phyloP scores from a whole-genome alignment of 2,888 invertebrate genomes.

The Chirona hameri region DNA sequence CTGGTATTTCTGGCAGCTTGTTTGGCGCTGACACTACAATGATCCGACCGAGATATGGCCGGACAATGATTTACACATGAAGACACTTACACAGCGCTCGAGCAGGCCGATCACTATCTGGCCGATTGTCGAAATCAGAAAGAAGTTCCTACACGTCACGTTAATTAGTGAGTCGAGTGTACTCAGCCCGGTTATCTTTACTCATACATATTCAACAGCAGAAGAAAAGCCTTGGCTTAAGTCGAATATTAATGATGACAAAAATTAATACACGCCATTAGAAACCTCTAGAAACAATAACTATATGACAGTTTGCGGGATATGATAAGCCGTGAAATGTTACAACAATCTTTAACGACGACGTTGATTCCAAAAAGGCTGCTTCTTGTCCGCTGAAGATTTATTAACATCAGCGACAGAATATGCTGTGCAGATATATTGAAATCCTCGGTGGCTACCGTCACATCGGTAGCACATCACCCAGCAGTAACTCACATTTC shows the following conservation, averaged over 20 bases:
- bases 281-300: too few species aligned
- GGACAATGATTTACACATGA: constrained; percentile 5
- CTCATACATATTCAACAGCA: background rate
- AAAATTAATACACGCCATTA: too few species aligned
- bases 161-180: background rate
- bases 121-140: background rate
- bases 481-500: too few species aligned
- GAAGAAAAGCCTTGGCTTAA: background rate
- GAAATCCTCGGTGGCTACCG: too few species aligned
- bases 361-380: too few species aligned
- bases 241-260: background rate
- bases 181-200: background rate
- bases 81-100: constrained; percentile 3
- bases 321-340: too few species aligned
- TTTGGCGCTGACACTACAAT: background rate
- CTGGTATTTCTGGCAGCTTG: constrained; percentile 6
- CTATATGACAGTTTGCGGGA: too few species aligned
- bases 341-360: too few species aligned
- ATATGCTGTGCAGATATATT: too few species aligned
- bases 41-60: background rate
- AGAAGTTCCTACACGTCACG: background rate
- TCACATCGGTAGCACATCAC: too few species aligned
- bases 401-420: too few species aligned
- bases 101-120: background rate
- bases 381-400: too few species aligned